Evolutionary conservation across 2,797 vertebrate species (phyloP), one percentile per base, ranked within the genome.

Genomic region (Phrynocephalus guinanensis): DNA sequence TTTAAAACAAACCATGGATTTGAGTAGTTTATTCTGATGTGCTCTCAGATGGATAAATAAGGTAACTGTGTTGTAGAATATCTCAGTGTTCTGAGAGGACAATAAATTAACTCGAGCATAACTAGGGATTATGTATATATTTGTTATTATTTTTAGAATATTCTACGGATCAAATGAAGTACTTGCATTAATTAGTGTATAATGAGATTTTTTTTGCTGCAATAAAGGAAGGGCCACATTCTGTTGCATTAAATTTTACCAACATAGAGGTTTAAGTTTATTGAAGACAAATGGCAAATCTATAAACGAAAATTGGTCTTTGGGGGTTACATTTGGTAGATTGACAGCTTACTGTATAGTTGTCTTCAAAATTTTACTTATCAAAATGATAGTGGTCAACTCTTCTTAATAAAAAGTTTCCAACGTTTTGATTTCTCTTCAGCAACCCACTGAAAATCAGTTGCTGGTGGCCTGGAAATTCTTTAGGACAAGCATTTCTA

Each of bases 1-100:
- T 94, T 56, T 6, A 22, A 48, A 73, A 84, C n/a, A 44, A 50
- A 63, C 68, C 88, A 85, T 84, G 50, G n/a, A 82, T 83, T 86
- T n/a, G 38, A 56, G 44, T 24, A 91, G 3, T 2, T 89, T 22
- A 72, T 78, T 60, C 48, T 83, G 86, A 84, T 82, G 91, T 85
- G 48, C 52, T 79, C 28, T 87, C 50, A 63, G 83, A 26, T 72
- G 24, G 52, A 33, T 44, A 8, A n/a, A 88, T 67, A 48, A 33
- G 1, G 10, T 87, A 82, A 5, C 11, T 71, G 82, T 63, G 87
- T 89, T 79, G 63, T 68, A 82, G 9, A 28, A 16, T 86, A 48
- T 28, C 72, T 66, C 60, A 78, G 9, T 67, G 20, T 86, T 91
- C 79, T 87, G 78, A 87, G 75, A 38, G 20, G 60, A 22, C 0